Evolutionary conservation across 2,888 invertebrate species (phyloP), one percentile per base, ranked within the genome.

Genomic region (Mylabris sibirica): DNA sequence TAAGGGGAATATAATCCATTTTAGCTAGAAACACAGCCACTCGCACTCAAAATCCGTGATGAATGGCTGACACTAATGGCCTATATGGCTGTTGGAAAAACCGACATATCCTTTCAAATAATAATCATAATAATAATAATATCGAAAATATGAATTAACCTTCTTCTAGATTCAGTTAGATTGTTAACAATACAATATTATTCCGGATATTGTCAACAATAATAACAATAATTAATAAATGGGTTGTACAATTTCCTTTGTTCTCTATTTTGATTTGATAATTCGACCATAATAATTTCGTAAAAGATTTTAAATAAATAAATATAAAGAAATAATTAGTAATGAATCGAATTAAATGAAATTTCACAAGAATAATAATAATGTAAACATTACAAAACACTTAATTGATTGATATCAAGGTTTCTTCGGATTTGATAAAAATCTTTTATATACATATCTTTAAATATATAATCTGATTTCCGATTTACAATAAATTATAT

Each of bases 31-130:
- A 3, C 12, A n/a, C 49, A 20, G 20, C 49, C 14, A 57, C 20
- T 57, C 12, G 3, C 14, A 30, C 30, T 6, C 30, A 57, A 57
- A 57, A 24, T 24, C 57, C 57, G 3, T 57, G 57, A 57, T 57
- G 24, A 24, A 57, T 57, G 57, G 57, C 12, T 57, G 12, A 24
- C 57, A 57, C 57, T 57, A 57, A 57, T 57, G 57, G 57, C 57
- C 11, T 57, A 57, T 57, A 14, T 24, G 57, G 57, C 22, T 57
- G 6, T 44, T 57, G 57, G 57, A 24, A 57, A 57, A 22, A 22
- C 57, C 57, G 12, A 2, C 5, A 57, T 24, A 57, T 57, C 57
- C 57, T 57, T 57, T 57, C 57, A 22, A 57, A 57, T 57, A 57
- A 57, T 57, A 57, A 57, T 22, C 53, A 9, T 24, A 57, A 49